Base-by-base conservation (phyloP, 1,140 invertebrate genomes). In the Macrostomum lignano region DNA sequence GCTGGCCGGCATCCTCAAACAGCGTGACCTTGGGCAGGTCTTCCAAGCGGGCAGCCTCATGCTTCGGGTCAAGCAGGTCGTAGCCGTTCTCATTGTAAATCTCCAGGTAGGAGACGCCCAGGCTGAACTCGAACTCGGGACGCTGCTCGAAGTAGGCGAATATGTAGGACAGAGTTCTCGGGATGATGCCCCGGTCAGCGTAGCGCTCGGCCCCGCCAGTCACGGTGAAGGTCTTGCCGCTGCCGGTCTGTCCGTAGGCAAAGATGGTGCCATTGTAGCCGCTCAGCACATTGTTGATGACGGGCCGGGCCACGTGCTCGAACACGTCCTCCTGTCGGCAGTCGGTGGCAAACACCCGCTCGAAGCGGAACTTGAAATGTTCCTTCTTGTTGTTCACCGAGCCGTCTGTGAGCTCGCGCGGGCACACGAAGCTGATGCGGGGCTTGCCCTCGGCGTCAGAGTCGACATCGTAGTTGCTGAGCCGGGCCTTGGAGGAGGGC, bases 21-120 rank as follows among this genome's bases (percentile, higher is more conserved):
- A 69, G 47, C 17, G 45, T 44, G 13, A 69, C 64, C 36, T 64
- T 64, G 10, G 64, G 63, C 39, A 68, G 48, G 48, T 68, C 65
- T 40, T 68, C 65, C 35, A 66, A 40, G 43, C 53, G 52, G n/a
- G 55, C 44, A 26, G 53, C 51, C 35, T 61, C 47, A 36, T 58
- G 55, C 44, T 61, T 62, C 21, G 64, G 55, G 47, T 65, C 61
- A 3, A 70, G 51, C 22, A 70, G 44, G 46, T 71, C 67, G 45
- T 67, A 68, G 4, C 66, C 65, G 43, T 35, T 46, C 15, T 60
- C 55, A 49, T 60, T 60, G 40, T 60, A 60, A 29, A 60, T 57
- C 38, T 60, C 57, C 31, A 60, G 40, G 39, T 60, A 60, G 2
- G 56, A 59, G 14, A 60, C 44, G 36, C 53, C 46, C 3, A 32